These are phyloP conservation scores for Dallia pectoralis DNA, from an alignment of 2,797 vertebrate genomes.

Conservation along the genomic window DNA sequence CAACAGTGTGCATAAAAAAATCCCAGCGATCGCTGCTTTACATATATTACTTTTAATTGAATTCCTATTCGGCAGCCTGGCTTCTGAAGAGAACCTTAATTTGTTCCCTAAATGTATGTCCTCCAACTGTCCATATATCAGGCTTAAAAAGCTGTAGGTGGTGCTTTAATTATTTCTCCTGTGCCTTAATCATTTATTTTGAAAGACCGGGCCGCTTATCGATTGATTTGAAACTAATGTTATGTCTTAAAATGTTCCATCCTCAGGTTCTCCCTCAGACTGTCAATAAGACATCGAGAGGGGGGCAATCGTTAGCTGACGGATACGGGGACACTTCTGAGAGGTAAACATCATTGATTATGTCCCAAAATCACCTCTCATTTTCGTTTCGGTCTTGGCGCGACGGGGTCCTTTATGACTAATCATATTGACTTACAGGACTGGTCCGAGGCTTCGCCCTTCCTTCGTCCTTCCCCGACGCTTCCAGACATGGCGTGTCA, in stretches of 20 bases:
- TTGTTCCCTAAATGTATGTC: constrained; percentile 36
- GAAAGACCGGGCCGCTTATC: constrained; percentile 62
- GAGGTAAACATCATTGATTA: constrained; percentile 85
- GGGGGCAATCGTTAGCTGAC: constrained; percentile 76
- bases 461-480: constrained; percentile 61
- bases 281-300: constrained; percentile 73
- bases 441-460: constrained; percentile 60
- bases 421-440: constrained; percentile 80
- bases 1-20: constrained; percentile 20
- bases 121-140: constrained; percentile 32
- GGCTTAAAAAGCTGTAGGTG: constrained; percentile 44
- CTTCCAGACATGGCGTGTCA: constrained; percentile 61
- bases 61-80: constrained; percentile 27
- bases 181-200: constrained; percentile 66
- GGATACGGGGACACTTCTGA: constrained; percentile 82
- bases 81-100: constrained; percentile 29
- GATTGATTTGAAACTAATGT: constrained; percentile 70
- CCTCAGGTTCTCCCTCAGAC: constrained; percentile 73
- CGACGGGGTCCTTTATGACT: constrained; percentile 74
- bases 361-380: constrained; percentile 79
- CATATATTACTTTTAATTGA: constrained; percentile 37
- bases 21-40: constrained; percentile 28
- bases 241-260: constrained; percentile 73
- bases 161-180: constrained; percentile 60
- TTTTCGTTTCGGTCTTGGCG: constrained; percentile 74